These are phyloP conservation scores for Greenwoodochromis staneri DNA, from an alignment of 2,113 vertebrate genomes.

Conservation along the genomic window DNA sequence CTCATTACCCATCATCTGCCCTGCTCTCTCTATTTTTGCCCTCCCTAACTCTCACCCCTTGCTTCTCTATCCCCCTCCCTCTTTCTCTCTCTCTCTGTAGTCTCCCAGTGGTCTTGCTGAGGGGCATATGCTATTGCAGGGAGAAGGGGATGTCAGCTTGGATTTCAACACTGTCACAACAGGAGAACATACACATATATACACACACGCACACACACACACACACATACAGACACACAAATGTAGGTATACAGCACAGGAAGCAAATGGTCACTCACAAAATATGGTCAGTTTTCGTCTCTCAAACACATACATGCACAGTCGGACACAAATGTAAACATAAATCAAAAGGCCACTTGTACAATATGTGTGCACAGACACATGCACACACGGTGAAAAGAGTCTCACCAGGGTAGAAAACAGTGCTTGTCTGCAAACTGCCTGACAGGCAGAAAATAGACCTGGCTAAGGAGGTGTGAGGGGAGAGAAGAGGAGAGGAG, in stretches of 20 bases:
- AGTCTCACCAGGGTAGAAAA: slow-evolving; percentile 48
- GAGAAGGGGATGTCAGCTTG: slow-evolving; percentile 67
- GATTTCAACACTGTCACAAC: slow-evolving; percentile 68
- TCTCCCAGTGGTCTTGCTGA: slow-evolving; percentile 69
- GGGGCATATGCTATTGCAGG: slow-evolving; percentile 69
- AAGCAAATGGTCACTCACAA: slow-evolving; percentile 43
- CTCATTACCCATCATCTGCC: slow-evolving; percentile 19
- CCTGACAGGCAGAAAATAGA: slow-evolving; percentile 55
- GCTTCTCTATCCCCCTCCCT: neutral
- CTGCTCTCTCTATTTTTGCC: slow-evolving; percentile 12
- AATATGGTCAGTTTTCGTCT: slow-evolving; percentile 18
- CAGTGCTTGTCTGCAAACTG: slow-evolving; percentile 51
- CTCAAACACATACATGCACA: neutral
- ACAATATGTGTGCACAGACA: neutral
- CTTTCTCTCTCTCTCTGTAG: slow-evolving; percentile 31
- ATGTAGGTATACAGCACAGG: slow-evolving; percentile 12
- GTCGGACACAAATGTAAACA: slow-evolving; percentile 15
- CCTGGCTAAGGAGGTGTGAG: slow-evolving; percentile 36
- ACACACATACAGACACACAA: neutral
- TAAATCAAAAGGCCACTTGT: slow-evolving; percentile 37
- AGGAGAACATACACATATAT: slow-evolving; percentile 33
- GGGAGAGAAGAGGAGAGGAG: neutral
- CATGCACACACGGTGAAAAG: neutral
- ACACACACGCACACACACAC: neutral
- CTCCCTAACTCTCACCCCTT: neutral